Evolutionary conservation across 2,113 vertebrate species (phyloP).

Genomic region (Pongo pygmaeus): DNA sequence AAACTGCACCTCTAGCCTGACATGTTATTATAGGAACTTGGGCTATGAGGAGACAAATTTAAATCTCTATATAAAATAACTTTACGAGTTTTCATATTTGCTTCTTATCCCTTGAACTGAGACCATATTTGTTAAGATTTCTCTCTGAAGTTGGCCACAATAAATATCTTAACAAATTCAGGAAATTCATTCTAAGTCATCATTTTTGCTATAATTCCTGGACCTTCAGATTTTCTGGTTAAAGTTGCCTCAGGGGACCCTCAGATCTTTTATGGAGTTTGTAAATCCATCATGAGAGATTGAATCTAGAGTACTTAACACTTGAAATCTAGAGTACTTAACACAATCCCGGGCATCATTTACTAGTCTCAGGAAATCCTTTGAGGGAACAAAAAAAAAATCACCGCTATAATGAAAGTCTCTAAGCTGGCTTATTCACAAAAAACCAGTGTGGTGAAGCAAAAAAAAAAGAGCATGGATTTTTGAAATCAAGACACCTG

Average conservation of each 20-base stretch:
- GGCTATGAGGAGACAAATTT: not conserved
- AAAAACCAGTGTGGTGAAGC: not conserved
- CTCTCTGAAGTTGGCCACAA: not conserved
- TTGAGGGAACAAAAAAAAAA: not conserved
- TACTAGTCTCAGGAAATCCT: not conserved
- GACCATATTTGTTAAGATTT: not conserved
- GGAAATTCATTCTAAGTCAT: not conserved
- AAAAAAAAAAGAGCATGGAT: not conserved
- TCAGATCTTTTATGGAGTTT: not conserved
- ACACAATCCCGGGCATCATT: not conserved
- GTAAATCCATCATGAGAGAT: not conserved
- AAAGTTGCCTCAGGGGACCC: not conserved
- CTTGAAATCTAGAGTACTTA: not conserved
- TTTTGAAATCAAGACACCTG: not conserved
- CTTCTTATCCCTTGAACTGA: not conserved
- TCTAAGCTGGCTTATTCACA: not conserved
- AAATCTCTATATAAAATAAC: not conserved
- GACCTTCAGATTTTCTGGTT: not conserved
- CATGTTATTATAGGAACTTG: not conserved
- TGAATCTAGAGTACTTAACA: not conserved
- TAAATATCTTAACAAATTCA: not conserved
- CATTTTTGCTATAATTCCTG: not conserved
- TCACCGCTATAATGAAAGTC: not conserved
- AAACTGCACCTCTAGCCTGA: not conserved
- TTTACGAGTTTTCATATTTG: not conserved